A percentile compares a stretch with the other conserved stretches of the same genome.
These are phyloP conservation scores for Champsocephalus esox DNA, from an alignment of 2,797 vertebrate genomes.

Conservation along the genomic window DNA sequence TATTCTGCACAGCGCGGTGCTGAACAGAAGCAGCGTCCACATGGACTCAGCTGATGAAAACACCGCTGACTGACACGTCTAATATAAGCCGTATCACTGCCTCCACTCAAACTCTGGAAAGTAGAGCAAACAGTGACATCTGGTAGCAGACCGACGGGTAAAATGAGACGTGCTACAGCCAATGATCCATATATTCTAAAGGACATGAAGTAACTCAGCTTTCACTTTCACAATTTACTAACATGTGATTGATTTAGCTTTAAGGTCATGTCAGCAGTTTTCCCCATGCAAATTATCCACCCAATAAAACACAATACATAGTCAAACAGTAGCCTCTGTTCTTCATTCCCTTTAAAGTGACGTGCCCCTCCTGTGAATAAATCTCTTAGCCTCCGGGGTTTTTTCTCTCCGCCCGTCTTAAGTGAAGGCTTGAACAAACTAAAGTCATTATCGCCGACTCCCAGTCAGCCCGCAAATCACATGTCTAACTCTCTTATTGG, in stretches of 20 bases:
- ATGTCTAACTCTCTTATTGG: conserved; percentile 37
- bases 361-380: neutral
- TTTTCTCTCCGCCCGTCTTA: conserved; percentile 31
- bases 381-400: conserved; percentile 7
- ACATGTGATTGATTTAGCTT: neutral
- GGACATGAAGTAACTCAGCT: conserved; percentile 1
- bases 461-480: conserved; percentile 31
- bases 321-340: neutral
- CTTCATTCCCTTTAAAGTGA: conserved; percentile 33
- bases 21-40: conserved; percentile 35
- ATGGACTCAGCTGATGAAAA: conserved; percentile 61
- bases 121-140: conserved; percentile 39
- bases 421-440: conserved; percentile 18
- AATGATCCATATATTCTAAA: neutral
- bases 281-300: neutral
- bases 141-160: conserved; percentile 20
- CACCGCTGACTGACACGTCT: conserved; percentile 52
- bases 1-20: conserved; percentile 2
- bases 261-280: neutral
- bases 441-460: conserved; percentile 10
- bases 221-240: conserved; percentile 1
- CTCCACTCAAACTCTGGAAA: conserved; percentile 43
- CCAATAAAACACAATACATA: neutral
- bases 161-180: conserved; percentile 8
- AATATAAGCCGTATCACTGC: conserved; percentile 36